Evolutionary conservation across 2,113 vertebrate genomes (phyloP).

Genomic region (Athene cunicularia): DNA sequence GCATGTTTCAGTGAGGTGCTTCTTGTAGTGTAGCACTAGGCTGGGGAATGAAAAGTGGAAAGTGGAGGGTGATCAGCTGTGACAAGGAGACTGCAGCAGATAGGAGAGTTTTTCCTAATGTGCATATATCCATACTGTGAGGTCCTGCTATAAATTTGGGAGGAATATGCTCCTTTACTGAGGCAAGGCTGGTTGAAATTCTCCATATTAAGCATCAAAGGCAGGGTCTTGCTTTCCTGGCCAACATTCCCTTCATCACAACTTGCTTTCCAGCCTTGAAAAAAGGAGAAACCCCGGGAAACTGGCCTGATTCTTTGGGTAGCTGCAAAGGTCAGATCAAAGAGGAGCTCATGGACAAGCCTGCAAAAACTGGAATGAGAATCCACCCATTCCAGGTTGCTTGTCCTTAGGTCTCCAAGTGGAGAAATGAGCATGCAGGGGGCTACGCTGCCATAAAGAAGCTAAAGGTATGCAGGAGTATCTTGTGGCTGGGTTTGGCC

Average conservation of each 20-base stretch:
- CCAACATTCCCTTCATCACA: accelerated
- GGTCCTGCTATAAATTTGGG: background rate
- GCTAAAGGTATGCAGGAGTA: background rate
- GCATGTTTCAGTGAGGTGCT: background rate
- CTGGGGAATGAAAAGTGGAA: background rate
- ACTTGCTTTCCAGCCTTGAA: background rate
- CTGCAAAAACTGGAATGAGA: background rate
- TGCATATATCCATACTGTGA: accelerated
- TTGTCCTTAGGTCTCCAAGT: background rate
- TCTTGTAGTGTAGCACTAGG: background rate
- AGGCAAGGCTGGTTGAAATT: background rate
- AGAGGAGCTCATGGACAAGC: background rate
- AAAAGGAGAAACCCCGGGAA: background rate
- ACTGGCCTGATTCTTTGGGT: background rate
- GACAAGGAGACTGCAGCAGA: background rate
- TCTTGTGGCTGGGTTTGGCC: background rate
- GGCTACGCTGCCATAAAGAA: background rate
- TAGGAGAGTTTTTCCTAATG: background rate
- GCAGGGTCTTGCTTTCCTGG: background rate
- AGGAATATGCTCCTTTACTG: background rate
- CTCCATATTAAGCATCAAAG: background rate
- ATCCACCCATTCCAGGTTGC: background rate
- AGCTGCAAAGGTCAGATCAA: background rate
- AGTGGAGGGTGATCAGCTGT: background rate
- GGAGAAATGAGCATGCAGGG: background rate